Conservation (phyloP, 2,113 vertebrate species). For the Silurus glanis region DNA sequence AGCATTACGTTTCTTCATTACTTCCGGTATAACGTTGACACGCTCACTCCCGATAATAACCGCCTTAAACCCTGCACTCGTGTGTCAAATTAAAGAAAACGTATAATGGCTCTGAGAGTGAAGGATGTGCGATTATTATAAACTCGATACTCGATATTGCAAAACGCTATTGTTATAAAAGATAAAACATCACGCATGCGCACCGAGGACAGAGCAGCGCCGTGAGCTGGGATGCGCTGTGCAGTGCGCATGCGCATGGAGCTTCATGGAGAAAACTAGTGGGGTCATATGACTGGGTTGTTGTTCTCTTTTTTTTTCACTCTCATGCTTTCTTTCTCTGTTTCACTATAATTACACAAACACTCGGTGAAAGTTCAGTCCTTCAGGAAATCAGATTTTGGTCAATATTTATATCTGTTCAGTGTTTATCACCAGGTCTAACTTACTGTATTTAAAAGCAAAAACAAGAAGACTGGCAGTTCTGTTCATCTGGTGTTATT, state of each 20-base stretch:
- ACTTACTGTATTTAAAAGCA: no score
- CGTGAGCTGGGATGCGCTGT: neutral
- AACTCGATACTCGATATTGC: neutral
- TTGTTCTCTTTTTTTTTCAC: neutral
- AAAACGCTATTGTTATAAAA: neutral
- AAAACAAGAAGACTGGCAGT: no score
- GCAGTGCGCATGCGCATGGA: neutral
- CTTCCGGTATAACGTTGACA: neutral
- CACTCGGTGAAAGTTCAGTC: no score
- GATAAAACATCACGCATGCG: constrained; percentile 2
- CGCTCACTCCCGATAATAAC: no score
- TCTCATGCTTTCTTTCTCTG: neutral
- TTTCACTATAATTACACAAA: neutral
- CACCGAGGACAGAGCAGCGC: neutral
- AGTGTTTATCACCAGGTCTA: no score
- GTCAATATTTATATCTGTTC: no score
- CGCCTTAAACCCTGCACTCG: neutral
- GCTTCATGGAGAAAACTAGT: no score
- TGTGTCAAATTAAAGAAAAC: neutral
- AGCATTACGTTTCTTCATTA: neutral
- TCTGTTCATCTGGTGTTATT: no score
- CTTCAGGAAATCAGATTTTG: no score
- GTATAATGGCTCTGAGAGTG: neutral
- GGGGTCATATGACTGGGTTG: neutral
- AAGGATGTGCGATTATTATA: neutral